A percentile compares a stretch with the other conserved stretches of the same genome.
Evolutionary conservation across 2,797 vertebrate species (phyloP).

Genomic region (Vireo griseus): DNA sequence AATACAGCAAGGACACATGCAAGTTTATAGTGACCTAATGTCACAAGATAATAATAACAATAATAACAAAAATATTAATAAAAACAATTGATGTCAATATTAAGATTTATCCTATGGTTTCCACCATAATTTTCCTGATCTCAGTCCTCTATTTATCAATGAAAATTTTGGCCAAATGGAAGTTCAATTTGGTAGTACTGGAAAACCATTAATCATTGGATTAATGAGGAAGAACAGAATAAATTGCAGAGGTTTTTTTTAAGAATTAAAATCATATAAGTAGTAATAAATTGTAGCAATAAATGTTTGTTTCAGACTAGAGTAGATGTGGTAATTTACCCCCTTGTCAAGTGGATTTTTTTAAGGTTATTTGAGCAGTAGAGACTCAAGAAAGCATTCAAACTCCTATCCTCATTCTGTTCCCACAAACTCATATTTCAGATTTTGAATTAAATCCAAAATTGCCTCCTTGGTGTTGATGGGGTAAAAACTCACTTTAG

Average conservation of each 20-base stretch:
- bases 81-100: background rate
- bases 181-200: background rate
- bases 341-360: background rate
- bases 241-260: background rate
- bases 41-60: background rate
- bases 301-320: background rate
- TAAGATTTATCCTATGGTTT: background rate
- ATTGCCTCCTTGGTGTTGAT: background rate
- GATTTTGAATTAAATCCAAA: background rate
- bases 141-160: background rate
- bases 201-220: background rate
- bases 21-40: background rate
- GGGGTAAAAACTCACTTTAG: background rate
- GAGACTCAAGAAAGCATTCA: background rate
- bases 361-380: background rate
- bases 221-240: background rate
- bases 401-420: background rate
- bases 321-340: background rate
- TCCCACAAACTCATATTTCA: background rate
- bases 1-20: background rate
- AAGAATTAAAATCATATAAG: background rate
- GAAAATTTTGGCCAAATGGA: background rate
- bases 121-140: background rate
- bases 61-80: background rate
- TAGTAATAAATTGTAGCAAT: background rate